Base-by-base conservation (phyloP, 2,888 invertebrate genomes). In the Drosophila merina region DNA sequence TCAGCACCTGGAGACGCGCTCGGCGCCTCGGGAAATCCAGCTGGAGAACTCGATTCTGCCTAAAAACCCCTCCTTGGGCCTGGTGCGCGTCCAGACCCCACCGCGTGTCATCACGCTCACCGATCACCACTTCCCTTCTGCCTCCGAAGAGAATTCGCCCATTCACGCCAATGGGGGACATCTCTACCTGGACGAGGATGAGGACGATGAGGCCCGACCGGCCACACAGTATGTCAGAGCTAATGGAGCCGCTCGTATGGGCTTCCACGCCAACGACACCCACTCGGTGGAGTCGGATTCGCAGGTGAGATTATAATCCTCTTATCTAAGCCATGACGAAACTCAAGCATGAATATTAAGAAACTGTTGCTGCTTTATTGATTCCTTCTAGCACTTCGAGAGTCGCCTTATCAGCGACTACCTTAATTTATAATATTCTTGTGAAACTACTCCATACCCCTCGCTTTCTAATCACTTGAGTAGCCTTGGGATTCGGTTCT, bases 101-200 rank as follows among this genome's bases (percentile, higher is more conserved):
- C 98, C 98, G 9, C 93, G 97, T 81, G 95, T 96, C 20, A 95
- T 98, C 57, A 98, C 97, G 9, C 93, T 98, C 57, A 96, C 96
- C 81, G 96, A 96, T 86, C 96, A 96, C 89, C 95, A 95, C 75
- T 96, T 96, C 88, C 96, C 96, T 38, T 94, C 95, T 28, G 94
- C 94, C 72, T 93, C 94, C 77, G 94, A 94, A 76, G 90, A 92
- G 40, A 91, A 78, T 45, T 89, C 91, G 5, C 90, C 90, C 1
- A 79, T 77, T 3, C 82, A 83, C 30, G 59, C 67, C 26, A 80
- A 78, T 31, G 85, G 80, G 2, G 64, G 72, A 36, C 57, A 70
- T 44, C 25, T 66, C 20, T 81, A 76, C 47, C 77, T 71, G 47
- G 88, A 84, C 30, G 71, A 55, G 5, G 81, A 90, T 28, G 85